Conservation (phyloP, 2,797 vertebrate genomes). For the Siniperca scherzeri region DNA sequence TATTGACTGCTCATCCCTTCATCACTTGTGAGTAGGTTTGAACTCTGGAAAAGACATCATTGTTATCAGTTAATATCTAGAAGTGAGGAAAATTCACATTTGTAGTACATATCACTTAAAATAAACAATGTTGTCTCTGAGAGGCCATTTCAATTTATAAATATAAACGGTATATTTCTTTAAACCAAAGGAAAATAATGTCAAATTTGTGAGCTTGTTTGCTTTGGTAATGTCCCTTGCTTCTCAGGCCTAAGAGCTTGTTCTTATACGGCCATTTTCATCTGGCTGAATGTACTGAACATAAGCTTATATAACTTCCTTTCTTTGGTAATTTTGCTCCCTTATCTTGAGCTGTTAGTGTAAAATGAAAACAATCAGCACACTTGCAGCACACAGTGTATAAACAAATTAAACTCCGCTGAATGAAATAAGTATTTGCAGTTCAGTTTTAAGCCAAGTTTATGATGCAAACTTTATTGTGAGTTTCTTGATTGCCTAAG, state of each 20-base stretch:
- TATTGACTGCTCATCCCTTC: neutral
- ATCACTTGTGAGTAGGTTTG: too few relatives aligned
- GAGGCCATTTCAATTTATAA: neutral
- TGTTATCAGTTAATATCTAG: neutral
- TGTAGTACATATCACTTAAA: neutral
- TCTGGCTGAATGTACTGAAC: neutral
- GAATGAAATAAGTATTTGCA: neutral
- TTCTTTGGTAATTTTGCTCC: neutral
- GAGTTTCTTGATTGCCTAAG: neutral
- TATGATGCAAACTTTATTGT: neutral
- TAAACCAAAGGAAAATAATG: neutral
- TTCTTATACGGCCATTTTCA: neutral
- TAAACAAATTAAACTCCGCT: neutral
- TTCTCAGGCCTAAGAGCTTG: neutral
- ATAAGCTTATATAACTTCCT: neutral
- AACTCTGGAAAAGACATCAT: neutral
- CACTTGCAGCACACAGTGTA: neutral
- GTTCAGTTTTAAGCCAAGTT: neutral
- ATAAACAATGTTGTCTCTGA: neutral
- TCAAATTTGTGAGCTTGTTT: neutral
- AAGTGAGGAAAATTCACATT: neutral
- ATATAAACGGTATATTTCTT: neutral
- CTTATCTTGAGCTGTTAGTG: neutral
- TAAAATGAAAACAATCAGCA: slow-evolving; percentile 1
- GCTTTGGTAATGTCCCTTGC: neutral